Evolutionary conservation across 2,113 vertebrate species (phyloP).

Genomic region (Eolophus roseicapilla): DNA sequence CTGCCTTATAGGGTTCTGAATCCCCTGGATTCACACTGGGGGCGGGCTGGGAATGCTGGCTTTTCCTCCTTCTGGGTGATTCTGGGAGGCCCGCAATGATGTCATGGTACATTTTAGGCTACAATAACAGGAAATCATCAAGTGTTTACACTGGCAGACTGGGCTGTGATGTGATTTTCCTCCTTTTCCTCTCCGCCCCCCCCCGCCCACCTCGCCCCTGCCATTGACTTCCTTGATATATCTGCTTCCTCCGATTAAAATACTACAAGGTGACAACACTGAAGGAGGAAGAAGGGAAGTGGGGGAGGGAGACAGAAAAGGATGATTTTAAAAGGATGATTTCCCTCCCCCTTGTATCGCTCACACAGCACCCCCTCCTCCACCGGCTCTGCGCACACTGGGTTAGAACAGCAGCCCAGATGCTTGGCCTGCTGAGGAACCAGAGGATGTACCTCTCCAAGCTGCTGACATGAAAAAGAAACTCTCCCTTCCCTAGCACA

Average conservation of each 20-base stretch:
- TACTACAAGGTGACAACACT: constrained; percentile 61
- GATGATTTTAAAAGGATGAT: not conserved
- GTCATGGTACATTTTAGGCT: constrained; percentile 77
- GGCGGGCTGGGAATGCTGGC: constrained; percentile 47
- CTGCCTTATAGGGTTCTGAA: constrained; percentile 78
- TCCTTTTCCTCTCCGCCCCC: constrained; percentile 32
- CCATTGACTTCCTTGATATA: constrained; percentile 73
- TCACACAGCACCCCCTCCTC: not conserved
- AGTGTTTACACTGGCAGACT: constrained; percentile 79
- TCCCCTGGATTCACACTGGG: not conserved
- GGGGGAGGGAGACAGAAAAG: constrained; percentile 37
- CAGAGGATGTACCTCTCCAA: not conserved
- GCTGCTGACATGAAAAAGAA: constrained; percentile 7
- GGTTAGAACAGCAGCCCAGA: not conserved
- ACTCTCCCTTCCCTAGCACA: not conserved
- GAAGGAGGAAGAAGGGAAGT: constrained; percentile 49
- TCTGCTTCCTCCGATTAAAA: constrained; percentile 82
- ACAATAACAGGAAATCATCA: constrained; percentile 84
- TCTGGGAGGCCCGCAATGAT: constrained; percentile 72
- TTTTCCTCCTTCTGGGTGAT: constrained; percentile 67
- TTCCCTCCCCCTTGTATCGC: not conserved
- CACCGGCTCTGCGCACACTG: fast-evolving
- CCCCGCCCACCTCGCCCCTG: not conserved
- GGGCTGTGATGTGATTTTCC: constrained; percentile 71
- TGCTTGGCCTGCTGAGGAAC: not conserved